A percentile compares a stretch with the other conserved stretches of the same genome.
Evolutionary conservation across 2,888 invertebrate species (phyloP).

Genomic region (Hyalella azteca): DNA sequence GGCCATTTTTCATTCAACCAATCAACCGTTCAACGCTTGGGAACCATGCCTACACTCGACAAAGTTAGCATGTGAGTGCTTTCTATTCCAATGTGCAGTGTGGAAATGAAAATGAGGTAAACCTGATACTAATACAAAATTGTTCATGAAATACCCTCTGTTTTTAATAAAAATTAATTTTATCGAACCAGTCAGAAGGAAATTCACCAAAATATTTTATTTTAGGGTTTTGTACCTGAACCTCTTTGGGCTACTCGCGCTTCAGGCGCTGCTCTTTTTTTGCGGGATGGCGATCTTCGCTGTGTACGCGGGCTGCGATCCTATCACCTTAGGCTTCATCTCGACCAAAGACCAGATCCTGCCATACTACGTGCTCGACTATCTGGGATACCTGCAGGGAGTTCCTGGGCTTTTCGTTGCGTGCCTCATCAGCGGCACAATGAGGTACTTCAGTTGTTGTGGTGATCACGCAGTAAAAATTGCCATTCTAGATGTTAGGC

Average conservation of each 20-base stretch:
- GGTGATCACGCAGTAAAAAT: too few relatives aligned
- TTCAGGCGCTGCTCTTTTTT: background rate
- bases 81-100: too few relatives aligned
- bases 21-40: background rate
- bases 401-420: slow-evolving; percentile 19
- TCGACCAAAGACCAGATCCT: slow-evolving; percentile 20
- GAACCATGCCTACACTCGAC: background rate
- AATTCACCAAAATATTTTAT: too few relatives aligned
- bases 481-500: too few relatives aligned
- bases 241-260: background rate
- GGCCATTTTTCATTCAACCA: slow-evolving; percentile 4
- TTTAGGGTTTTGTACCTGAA: slow-evolving; percentile 13
- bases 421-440: slow-evolving; percentile 24
- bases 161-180: too few relatives aligned
- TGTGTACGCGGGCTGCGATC: slow-evolving; percentile 1
- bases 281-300: background rate
- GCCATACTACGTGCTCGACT: slow-evolving; percentile 9
- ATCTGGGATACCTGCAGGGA: background rate
- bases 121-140: too few relatives aligned
- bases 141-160: too few relatives aligned
- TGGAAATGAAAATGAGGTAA: too few relatives aligned
- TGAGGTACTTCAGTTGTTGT: background rate
- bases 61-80: background rate
- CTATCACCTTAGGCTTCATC: background rate
- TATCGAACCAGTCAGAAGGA: too few relatives aligned